phyloP scores from a whole-genome alignment of 2,113 vertebrate species.

The Nansenia antarctica region DNA sequence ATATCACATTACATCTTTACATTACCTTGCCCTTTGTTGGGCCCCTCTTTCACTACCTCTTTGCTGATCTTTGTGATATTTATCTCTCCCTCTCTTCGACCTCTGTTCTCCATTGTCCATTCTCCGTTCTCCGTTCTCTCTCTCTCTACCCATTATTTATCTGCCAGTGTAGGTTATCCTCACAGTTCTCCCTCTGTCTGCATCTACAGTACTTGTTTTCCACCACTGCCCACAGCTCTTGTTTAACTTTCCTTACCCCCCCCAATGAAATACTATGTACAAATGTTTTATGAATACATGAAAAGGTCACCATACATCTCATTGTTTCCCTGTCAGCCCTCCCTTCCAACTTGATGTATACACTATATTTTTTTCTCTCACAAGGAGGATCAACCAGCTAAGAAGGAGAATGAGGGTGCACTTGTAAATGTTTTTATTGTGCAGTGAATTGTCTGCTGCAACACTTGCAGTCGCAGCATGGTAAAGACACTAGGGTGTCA shows the following conservation, averaged over 20 bases:
- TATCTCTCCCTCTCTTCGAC: too few relatives aligned
- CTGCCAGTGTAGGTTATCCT: neutral
- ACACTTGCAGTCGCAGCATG: neutral
- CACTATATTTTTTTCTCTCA: neutral
- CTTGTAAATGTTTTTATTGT: neutral
- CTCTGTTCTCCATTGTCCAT: neutral
- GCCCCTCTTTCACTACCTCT: neutral
- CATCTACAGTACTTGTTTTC: neutral
- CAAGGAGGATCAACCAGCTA: neutral
- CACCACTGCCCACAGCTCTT: neutral
- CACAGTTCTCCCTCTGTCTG: neutral
- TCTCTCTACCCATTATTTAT: neutral
- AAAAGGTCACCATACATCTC: neutral
- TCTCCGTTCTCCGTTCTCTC: neutral
- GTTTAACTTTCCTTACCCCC: neutral
- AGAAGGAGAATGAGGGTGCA: neutral
- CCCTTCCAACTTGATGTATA: neutral
- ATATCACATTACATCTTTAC: neutral
- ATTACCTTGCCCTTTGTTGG: too few relatives aligned
- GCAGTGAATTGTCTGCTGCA: neutral
- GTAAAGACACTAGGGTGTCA: neutral
- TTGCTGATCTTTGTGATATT: too few relatives aligned
- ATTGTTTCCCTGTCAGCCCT: too few relatives aligned
- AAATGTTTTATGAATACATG: slow-evolving; percentile 7
- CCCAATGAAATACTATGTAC: neutral